Evolutionary conservation across 1,140 invertebrate species (phyloP).

Genomic region (Choristoneura fumiferana): DNA sequence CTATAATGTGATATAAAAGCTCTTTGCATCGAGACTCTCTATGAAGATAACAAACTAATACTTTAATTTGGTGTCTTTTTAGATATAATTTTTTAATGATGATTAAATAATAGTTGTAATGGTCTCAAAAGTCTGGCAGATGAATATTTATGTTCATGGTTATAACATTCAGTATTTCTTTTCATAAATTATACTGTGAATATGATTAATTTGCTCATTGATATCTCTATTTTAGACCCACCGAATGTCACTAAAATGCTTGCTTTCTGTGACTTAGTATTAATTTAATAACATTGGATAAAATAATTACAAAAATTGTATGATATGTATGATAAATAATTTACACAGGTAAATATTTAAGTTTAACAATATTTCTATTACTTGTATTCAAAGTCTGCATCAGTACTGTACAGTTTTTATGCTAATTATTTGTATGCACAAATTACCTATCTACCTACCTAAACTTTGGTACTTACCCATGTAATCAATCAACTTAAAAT

Average conservation of each 20-base stretch:
- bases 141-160: too few relatives aligned
- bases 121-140: too few relatives aligned
- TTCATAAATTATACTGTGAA: neutral
- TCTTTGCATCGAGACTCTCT: too few relatives aligned
- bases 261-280: neutral
- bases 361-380: neutral
- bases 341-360: neutral
- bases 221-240: slow-evolving; percentile 2
- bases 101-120: too few relatives aligned
- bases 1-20: too few relatives aligned
- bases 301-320: slow-evolving; percentile 1
- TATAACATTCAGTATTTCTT: neutral
- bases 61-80: too few relatives aligned
- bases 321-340: neutral
- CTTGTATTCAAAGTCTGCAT: neutral
- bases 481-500: slow-evolving; percentile 14
- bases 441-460: slow-evolving; percentile 2
- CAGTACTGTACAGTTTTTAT: neutral
- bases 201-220: slow-evolving; percentile 15
- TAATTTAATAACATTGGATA: slow-evolving; percentile 1
- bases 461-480: slow-evolving; percentile 16
- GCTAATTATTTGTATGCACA: neutral
- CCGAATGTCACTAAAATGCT: slow-evolving; percentile 10
- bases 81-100: too few relatives aligned
- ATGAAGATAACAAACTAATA: too few relatives aligned